Evolutionary conservation across 2,113 vertebrate species (phyloP).

Genomic region (Perca flavescens): DNA sequence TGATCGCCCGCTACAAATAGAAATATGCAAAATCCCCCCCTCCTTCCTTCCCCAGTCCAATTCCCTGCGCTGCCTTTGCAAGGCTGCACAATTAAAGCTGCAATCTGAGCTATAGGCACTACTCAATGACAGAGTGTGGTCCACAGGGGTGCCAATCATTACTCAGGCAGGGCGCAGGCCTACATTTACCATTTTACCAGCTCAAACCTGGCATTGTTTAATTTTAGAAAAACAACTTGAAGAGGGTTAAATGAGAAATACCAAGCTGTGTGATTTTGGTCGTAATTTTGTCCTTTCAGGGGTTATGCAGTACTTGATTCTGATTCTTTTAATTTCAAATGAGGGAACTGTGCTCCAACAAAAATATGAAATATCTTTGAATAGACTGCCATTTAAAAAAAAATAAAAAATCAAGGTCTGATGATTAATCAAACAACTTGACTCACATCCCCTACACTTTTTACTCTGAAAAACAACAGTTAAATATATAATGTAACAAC

Average conservation of each 20-base stretch:
- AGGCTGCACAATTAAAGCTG: slow-evolving; percentile 81
- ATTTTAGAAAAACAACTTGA: slow-evolving; percentile 39
- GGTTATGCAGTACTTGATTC: neutral
- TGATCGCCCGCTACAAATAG: slow-evolving; percentile 43
- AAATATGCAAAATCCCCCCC: slow-evolving; percentile 64
- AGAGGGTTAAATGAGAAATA: slow-evolving; percentile 10
- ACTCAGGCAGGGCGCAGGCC: slow-evolving; percentile 49
- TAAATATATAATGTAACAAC: neutral
- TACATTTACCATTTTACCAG: slow-evolving; percentile 28
- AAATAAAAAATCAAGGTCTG: neutral
- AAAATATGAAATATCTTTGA: neutral
- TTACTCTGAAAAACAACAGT: neutral
- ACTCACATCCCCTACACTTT: neutral
- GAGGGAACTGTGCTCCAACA: neutral
- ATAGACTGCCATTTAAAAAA: neutral
- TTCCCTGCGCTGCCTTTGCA: slow-evolving; percentile 75
- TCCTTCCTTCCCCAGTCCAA: slow-evolving; percentile 39
- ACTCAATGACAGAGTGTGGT: slow-evolving; percentile 68
- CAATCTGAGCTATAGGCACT: slow-evolving; percentile 72
- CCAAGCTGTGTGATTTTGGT: neutral
- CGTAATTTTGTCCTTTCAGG: neutral
- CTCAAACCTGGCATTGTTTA: slow-evolving; percentile 52
- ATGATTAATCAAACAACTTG: neutral
- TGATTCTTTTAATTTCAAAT: neutral
- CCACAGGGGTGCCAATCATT: slow-evolving; percentile 75